Base-by-base conservation (phyloP, 2,888 invertebrate genomes). In the Notodonta dromedarius region DNA sequence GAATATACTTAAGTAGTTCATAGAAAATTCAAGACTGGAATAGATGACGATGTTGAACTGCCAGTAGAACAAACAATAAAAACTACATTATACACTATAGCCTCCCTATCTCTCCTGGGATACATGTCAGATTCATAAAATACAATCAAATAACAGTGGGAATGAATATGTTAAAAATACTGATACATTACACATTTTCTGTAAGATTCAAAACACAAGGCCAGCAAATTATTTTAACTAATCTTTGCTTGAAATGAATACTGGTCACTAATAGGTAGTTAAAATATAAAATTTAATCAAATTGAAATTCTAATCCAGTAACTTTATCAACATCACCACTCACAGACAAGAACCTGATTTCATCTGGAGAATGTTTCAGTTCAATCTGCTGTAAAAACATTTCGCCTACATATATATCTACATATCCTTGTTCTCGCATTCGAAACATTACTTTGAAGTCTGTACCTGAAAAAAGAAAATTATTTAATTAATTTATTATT, bases 311-410 rank as follows among this genome's bases (percentile, higher is more conserved):
- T 54, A 88, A 69, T 59, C 72, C 70, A 44, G 70, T 35, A 13
- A 90, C 75, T 69, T 81, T 85, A 32, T 73, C 69, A 24, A 88
- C 71, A 74, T 89, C 84, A 56, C 89, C 88, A 60, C 71, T 76
- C 6, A 89, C 63, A 16, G 79, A 73, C 61, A 92, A 66, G 65
- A 71, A 89, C 70, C 80, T 79, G 51, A 91, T 85, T 50, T 78
- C 79, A 48, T 79, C 65, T 44, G 85, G 60, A 59, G 76, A 76
- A 65, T 87, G 85, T 62, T 77, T 73, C 24, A 90, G 63, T 60
- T 58, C 61, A n/a, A 84, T 24, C 44, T 73, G 59, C 14, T 72
- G 66, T 57, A 88, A 63, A 64, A 59, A 63, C 42, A 79, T 75
- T 12, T 71, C 67, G 44, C 71, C 77, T 16, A 85, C 57, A 59